Evolutionary conservation across 2,888 invertebrate genomes (phyloP).

Genomic region (Pyralis farinalis): DNA sequence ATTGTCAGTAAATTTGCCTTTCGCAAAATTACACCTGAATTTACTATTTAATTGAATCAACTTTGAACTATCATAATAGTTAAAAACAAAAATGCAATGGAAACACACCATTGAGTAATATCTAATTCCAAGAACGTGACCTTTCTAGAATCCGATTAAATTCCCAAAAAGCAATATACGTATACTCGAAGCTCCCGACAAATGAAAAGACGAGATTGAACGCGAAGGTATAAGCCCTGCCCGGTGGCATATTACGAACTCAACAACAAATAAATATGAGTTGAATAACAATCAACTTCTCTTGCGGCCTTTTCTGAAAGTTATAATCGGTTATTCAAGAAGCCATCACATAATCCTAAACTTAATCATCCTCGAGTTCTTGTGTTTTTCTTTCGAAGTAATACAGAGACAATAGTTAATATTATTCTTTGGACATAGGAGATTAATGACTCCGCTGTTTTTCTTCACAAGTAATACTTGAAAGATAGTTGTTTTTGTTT

Average conservation of each 20-base stretch:
- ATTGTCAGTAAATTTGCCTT: too few relatives aligned
- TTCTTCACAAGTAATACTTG: too few relatives aligned
- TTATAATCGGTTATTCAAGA: neutral
- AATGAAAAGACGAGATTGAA: slow-evolving; percentile 4
- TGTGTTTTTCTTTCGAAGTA: neutral
- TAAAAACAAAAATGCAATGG: too few relatives aligned
- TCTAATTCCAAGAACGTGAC: neutral
- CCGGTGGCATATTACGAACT: slow-evolving; percentile 1
- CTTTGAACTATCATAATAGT: too few relatives aligned
- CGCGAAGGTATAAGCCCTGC: slow-evolving; percentile 1
- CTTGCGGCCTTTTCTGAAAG: neutral
- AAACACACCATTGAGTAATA: too few relatives aligned
- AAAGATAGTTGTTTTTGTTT: too few relatives aligned
- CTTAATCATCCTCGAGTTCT: neutral
- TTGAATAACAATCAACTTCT: slow-evolving; percentile 7
- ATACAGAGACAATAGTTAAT: neutral
- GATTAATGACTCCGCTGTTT: too few relatives aligned
- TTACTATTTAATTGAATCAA: too few relatives aligned
- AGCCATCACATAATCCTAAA: neutral
- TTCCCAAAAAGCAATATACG: slow-evolving; percentile 1
- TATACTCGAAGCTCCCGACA: neutral
- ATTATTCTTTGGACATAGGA: too few relatives aligned
- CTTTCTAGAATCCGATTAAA: neutral
- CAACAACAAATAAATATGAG: slow-evolving; percentile 7
- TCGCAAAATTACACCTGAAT: too few relatives aligned